Evolutionary conservation across 2,797 vertebrate genomes (phyloP).

Genomic region (Manis crassicaudata): DNA sequence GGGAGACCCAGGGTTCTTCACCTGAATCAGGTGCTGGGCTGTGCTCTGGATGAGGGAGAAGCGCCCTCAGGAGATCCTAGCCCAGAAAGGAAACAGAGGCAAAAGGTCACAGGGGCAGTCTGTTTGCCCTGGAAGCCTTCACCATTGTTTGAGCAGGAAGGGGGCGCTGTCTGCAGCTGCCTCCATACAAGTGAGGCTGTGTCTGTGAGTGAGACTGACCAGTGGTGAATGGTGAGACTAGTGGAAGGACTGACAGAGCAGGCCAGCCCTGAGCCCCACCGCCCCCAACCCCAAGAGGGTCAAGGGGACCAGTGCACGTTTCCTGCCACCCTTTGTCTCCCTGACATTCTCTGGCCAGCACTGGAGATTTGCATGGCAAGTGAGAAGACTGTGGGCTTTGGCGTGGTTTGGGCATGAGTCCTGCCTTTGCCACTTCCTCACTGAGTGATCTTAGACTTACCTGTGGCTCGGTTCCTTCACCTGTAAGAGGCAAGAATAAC

Average conservation of each 20-base stretch:
- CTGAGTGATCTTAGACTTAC: too few relatives aligned
- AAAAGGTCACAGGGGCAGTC: rapidly evolving
- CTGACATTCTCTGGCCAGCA: background rate
- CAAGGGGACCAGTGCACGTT: background rate
- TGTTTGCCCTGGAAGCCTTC: rapidly evolving
- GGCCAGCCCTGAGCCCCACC: background rate
- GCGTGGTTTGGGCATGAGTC: background rate
- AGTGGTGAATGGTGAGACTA: background rate
- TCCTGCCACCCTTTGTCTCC: background rate
- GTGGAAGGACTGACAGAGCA: background rate
- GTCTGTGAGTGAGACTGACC: background rate
- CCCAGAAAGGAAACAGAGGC: background rate
- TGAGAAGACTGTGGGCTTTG: background rate
- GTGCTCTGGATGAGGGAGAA: background rate
- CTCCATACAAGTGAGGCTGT: background rate
- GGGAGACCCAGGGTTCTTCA: background rate
- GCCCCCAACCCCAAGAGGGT: too few relatives aligned
- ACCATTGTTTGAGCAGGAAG: background rate
- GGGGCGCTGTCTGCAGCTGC: background rate
- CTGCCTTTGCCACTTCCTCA: background rate
- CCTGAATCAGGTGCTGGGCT: background rate
- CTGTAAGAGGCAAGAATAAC: rapidly evolving
- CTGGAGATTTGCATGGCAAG: rapidly evolving
- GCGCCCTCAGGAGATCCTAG: background rate
- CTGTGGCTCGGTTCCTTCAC: background rate